Evolutionary conservation across 2,888 invertebrate genomes (phyloP).

Genomic region (Agrilus biguttatus): DNA sequence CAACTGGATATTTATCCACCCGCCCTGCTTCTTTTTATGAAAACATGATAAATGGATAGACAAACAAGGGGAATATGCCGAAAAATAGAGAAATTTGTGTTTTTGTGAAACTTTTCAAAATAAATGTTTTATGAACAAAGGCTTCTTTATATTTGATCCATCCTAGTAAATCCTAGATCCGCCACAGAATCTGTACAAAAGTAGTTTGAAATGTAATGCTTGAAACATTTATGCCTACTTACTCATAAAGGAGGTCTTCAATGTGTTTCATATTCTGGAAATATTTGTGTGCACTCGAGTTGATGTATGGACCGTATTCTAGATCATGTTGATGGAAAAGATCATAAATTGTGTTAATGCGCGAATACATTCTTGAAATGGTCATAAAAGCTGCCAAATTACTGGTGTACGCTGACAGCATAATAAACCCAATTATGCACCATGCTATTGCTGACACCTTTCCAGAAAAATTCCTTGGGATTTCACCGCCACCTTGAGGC

Average conservation of each 20-base stretch:
- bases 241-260: constrained; percentile 83
- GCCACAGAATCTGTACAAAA: too few relatives aligned
- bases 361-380: constrained; percentile 71
- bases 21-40: too few relatives aligned
- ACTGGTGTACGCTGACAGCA: constrained; percentile 90
- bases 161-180: too few relatives aligned
- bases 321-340: constrained; percentile 67
- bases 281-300: constrained; percentile 75
- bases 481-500: constrained; percentile 80
- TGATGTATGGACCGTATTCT: constrained; percentile 34
- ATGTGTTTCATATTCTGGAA: constrained; percentile 87
- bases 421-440: constrained; percentile 95
- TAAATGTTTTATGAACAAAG: too few relatives aligned
- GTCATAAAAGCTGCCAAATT: constrained; percentile 89
- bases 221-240: constrained; percentile 22
- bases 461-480: constrained; percentile 83
- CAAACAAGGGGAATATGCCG: too few relatives aligned
- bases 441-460: constrained; percentile 84
- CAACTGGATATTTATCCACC: too few relatives aligned
- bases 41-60: too few relatives aligned
- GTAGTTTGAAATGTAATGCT: too few relatives aligned
- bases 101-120: too few relatives aligned
- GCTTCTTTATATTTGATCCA: too few relatives aligned
- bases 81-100: too few relatives aligned
- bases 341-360: constrained; percentile 77